phyloP scores from a whole-genome alignment of 2,888 invertebrate genomes.

The Agrilus cyanescens region DNA sequence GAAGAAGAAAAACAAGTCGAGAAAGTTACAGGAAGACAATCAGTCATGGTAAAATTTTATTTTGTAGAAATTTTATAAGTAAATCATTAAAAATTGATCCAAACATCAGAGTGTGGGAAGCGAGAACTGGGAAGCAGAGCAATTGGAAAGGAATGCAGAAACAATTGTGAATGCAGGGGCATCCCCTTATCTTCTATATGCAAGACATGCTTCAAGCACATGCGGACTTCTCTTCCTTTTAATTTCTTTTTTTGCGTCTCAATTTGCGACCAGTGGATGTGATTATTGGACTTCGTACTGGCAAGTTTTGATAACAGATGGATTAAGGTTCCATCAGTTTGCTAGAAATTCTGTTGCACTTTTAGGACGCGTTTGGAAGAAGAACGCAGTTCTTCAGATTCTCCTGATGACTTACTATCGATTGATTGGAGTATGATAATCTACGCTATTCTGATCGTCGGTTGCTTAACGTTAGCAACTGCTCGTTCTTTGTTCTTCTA shows the following conservation, averaged over 20 bases:
- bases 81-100: no score
- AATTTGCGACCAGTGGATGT: constrained; percentile 12
- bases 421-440: no score
- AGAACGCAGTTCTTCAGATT: no score
- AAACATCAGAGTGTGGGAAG: constrained; percentile 6
- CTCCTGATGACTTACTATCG: no score
- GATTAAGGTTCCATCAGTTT: no score
- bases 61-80: no score
- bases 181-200: constrained; percentile 13
- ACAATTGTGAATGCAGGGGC: constrained; percentile 9
- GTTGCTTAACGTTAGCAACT: constrained; percentile 43
- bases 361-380: no score
- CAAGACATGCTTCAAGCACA: constrained; percentile 13
- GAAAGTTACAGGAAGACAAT: constrained; percentile 12
- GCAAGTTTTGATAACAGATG: constrained; percentile 6
- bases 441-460: no score
- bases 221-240: constrained; percentile 10
- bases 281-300: constrained; percentile 18
- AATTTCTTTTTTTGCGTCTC: constrained; percentile 9
- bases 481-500: constrained; percentile 7
- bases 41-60: no score
- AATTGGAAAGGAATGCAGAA: constrained; percentile 18
- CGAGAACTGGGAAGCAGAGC: constrained; percentile 9
- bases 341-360: no score
- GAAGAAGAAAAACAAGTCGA: constrained; percentile 10